Evolutionary conservation across 2,888 invertebrate species (phyloP).

Genomic region (Stenodema calcarata): DNA sequence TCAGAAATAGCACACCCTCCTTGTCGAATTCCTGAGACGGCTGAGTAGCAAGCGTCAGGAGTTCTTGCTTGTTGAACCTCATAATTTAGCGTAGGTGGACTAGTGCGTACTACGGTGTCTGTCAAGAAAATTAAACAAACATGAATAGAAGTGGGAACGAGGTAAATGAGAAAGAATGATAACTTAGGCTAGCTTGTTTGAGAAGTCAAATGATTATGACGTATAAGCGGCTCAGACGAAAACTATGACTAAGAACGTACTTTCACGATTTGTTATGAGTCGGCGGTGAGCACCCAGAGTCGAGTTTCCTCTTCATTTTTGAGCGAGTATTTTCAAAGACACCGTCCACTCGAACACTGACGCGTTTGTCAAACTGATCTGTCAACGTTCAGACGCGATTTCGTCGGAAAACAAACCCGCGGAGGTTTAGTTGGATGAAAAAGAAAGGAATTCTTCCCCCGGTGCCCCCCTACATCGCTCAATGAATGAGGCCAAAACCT

Average conservation of each 20-base stretch:
- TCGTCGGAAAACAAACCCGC: neutral
- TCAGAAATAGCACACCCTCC: constrained; percentile 85
- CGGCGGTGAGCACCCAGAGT: constrained; percentile 24
- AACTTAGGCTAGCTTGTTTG: neutral
- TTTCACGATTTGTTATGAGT: neutral
- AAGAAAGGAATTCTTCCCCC: neutral
- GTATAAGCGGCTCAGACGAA: no score
- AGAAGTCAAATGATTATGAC: no score
- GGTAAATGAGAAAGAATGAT: neutral
- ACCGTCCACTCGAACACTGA: neutral
- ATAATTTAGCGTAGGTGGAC: constrained; percentile 63
- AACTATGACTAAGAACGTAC: neutral
- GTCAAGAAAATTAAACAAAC: no score
- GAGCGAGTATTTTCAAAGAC: neutral
- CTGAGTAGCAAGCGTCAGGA: constrained; percentile 84
- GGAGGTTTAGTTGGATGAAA: neutral
- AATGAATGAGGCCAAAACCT: neutral
- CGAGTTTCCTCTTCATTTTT: constrained; percentile 22
- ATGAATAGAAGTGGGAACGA: neutral
- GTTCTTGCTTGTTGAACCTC: constrained; percentile 91
- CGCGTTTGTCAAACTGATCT: neutral
- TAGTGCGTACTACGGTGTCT: neutral
- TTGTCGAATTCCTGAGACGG: constrained; percentile 88
- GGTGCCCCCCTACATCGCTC: neutral
- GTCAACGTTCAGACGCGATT: neutral